phyloP scores from a whole-genome alignment of 1,140 invertebrate species.

The Trypoxylus dichotomus region DNA sequence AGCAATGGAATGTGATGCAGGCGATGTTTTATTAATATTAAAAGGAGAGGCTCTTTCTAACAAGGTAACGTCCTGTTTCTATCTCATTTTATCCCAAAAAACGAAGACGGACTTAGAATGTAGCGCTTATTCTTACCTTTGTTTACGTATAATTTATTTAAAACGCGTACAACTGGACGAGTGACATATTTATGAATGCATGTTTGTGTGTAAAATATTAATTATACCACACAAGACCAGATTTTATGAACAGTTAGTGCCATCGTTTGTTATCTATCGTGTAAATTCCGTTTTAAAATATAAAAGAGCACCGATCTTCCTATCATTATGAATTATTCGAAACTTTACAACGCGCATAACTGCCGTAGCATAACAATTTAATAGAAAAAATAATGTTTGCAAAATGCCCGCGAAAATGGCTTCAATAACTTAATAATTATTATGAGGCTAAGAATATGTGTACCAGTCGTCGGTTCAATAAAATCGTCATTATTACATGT shows the following conservation, averaged over 20 bases:
- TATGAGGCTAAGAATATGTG: constrained; percentile 4
- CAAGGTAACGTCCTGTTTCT: not conserved
- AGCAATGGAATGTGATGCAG: not conserved
- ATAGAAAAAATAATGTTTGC: not conserved
- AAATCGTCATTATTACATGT: not conserved
- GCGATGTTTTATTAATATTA: constrained; percentile 21
- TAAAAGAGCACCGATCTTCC: not conserved
- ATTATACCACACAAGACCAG: constrained; percentile 13
- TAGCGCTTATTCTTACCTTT: constrained; percentile 3
- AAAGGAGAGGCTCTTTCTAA: not conserved
- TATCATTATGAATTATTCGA: not conserved
- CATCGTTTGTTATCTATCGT: constrained; percentile 4
- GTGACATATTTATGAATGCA: constrained; percentile 1
- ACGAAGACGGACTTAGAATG: not conserved
- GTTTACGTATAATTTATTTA: constrained; percentile 25
- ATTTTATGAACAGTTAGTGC: constrained; percentile 20
- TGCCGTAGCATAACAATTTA: not conserved
- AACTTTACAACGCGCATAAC: not conserved
- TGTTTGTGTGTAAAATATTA: constrained; percentile 17
- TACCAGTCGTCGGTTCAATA: not conserved
- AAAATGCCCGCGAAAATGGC: not conserved
- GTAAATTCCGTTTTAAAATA: constrained; percentile 2
- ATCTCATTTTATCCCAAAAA: not conserved
- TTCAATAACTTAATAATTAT: constrained; percentile 16
- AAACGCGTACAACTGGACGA: constrained; percentile 16